These are phyloP conservation scores for Drosophila lini DNA, from an alignment of 1,140 invertebrate species.

Conservation along the genomic window DNA sequence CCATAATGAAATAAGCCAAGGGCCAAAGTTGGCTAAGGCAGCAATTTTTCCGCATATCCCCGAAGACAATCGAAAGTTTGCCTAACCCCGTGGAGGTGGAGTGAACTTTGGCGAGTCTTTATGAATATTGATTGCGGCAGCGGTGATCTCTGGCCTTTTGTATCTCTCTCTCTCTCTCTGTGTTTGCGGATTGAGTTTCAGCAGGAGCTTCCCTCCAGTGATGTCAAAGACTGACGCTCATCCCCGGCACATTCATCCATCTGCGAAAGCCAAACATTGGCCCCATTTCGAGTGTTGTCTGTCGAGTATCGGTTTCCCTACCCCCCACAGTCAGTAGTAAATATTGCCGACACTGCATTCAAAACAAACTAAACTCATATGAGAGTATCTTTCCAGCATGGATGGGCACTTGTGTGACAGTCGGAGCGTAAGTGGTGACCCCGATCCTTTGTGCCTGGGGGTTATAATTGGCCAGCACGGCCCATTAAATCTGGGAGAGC, in stretches of 20 bases:
- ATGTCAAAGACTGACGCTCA: conserved; percentile 23
- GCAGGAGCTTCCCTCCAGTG: background rate
- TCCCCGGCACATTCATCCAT: conserved; percentile 19
- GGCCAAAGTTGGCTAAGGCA: conserved; percentile 34
- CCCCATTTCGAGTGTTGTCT: conserved; percentile 30
- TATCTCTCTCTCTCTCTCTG: background rate
- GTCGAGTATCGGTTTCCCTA: conserved; percentile 50
- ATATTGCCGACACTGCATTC: conserved; percentile 21
- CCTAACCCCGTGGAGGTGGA: conserved; percentile 23
- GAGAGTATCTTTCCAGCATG: conserved; percentile 16
- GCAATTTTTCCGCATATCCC: conserved; percentile 47
- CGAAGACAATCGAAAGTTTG: conserved; percentile 54
- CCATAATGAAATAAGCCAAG: conserved; percentile 56
- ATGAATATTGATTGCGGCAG: conserved; percentile 50
- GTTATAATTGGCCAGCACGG: conserved; percentile 63
- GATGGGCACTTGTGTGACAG: conserved; percentile 17
- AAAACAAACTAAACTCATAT: conserved; percentile 44
- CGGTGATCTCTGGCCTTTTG: conserved; percentile 33
- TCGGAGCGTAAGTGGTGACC: conserved; percentile 42
- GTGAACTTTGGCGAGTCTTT: conserved; percentile 42
- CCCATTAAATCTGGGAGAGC: conserved; percentile 65
- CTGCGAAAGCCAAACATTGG: conserved; percentile 43
- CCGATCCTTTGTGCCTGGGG: conserved; percentile 23
- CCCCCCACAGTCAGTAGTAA: conserved; percentile 40
- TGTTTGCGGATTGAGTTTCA: conserved; percentile 38